A percentile compares a stretch with the other conserved stretches of the same genome.
Conservation (phyloP, 2,888 invertebrate species). For the Sarcophaga subvicina region DNA sequence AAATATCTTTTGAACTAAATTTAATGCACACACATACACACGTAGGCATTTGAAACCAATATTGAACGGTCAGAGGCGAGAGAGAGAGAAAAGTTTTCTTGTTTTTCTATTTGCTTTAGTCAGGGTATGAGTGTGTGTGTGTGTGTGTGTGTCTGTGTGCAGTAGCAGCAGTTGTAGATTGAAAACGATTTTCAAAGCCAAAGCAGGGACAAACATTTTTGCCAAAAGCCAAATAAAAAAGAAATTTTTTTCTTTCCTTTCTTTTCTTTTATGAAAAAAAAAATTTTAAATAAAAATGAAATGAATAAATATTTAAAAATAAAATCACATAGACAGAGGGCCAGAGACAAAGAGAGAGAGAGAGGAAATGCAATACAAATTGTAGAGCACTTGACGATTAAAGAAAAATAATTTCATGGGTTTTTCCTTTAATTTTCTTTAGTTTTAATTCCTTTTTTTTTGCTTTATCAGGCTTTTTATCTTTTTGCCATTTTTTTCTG, state of each 20-base stretch:
- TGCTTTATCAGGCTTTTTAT: background rate
- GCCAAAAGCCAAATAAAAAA: slow-evolving; percentile 33
- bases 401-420: background rate
- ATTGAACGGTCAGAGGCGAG: background rate
- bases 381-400: background rate
- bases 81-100: background rate
- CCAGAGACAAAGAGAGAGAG: background rate
- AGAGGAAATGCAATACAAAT: slow-evolving; percentile 1
- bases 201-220: slow-evolving; percentile 25
- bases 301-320: slow-evolving; percentile 16
- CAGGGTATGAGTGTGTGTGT: background rate
- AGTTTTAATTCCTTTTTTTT: background rate
- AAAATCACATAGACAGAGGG: background rate
- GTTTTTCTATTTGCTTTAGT: background rate
- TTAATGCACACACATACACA: background rate
- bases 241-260: background rate
- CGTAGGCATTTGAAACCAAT: slow-evolving; percentile 7
- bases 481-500: too few species aligned
- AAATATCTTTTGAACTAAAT: slow-evolving; percentile 29
- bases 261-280: background rate
- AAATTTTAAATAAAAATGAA: slow-evolving; percentile 2
- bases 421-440: background rate
- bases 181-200: slow-evolving; percentile 34
- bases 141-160: too few species aligned
- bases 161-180: slow-evolving; percentile 2